Conservation (phyloP, 2,113 vertebrate genomes). For the Natator depressus region DNA sequence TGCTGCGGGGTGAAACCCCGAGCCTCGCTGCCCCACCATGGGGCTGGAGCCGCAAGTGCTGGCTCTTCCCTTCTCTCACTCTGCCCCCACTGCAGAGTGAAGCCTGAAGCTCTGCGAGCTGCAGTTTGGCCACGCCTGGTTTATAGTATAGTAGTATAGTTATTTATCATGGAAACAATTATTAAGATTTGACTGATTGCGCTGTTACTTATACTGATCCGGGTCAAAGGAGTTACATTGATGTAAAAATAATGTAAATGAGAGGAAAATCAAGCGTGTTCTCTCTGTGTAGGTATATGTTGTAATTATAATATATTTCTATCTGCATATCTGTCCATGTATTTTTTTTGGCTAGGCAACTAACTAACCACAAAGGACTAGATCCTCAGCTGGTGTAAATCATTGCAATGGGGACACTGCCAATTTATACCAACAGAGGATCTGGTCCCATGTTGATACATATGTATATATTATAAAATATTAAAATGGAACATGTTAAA, state of each 20-base stretch:
- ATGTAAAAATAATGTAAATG: background rate
- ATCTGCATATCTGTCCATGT: background rate
- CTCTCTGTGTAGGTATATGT: accelerated
- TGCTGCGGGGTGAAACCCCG: no score
- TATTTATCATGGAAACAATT: background rate
- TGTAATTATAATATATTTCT: accelerated
- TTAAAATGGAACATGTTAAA: background rate
- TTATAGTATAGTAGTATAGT: background rate
- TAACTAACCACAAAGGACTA: background rate
- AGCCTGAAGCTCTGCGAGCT: no score
- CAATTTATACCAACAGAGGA: background rate
- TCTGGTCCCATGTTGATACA: background rate
- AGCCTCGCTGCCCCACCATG: no score
- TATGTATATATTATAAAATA: background rate
- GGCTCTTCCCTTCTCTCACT: no score
- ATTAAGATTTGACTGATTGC: background rate
- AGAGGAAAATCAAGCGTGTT: background rate
- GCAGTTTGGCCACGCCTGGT: no score
- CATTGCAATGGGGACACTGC: accelerated
- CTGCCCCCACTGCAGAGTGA: no score
- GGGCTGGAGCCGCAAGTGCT: no score
- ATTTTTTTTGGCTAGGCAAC: accelerated
- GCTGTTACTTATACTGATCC: background rate
- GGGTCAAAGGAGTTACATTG: background rate
- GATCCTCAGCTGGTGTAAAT: background rate